These are phyloP conservation scores for Varanus komodoensis DNA, from an alignment of 2,113 vertebrate genomes.

Conservation along the genomic window DNA sequence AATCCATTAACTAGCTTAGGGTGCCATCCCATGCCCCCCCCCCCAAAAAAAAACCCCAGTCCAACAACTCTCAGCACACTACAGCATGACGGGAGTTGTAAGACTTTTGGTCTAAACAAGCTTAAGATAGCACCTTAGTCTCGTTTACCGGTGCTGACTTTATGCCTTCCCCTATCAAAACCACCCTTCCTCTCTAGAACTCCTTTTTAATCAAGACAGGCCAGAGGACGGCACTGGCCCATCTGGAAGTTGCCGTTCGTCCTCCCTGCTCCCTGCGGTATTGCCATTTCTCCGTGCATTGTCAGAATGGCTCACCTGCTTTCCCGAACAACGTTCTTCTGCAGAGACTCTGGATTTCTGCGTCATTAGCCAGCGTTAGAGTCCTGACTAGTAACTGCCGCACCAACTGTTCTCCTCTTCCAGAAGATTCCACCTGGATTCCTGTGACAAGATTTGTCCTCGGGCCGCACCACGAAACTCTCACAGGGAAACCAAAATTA, in stretches of 20 bases:
- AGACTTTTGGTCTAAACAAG: too few species aligned
- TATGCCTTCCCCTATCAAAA: not conserved
- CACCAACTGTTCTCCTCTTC: constrained; percentile 1
- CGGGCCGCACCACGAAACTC: not conserved
- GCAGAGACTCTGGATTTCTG: not conserved
- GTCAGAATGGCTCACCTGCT: not conserved
- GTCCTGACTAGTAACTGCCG: not conserved
- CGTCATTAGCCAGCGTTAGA: not conserved
- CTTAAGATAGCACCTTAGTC: not conserved
- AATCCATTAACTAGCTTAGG: not conserved
- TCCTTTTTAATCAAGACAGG: not conserved
- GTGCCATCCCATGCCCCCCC: too few species aligned
- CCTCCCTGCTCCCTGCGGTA: not conserved
- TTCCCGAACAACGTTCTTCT: not conserved
- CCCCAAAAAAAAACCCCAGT: too few species aligned
- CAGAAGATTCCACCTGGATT: constrained; percentile 8
- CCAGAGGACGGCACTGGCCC: not conserved
- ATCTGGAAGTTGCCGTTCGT: not conserved
- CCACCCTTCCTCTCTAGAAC: not conserved
- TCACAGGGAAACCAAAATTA: not conserved
- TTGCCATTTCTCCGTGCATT: not conserved
- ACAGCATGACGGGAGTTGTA: too few species aligned
- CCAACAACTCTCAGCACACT: too few species aligned
- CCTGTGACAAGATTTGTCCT: not conserved
- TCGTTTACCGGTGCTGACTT: not conserved